Evolutionary conservation across 92 coral and sea anemone genomes (phyloP).

Genomic region (Bergia sp.): DNA sequence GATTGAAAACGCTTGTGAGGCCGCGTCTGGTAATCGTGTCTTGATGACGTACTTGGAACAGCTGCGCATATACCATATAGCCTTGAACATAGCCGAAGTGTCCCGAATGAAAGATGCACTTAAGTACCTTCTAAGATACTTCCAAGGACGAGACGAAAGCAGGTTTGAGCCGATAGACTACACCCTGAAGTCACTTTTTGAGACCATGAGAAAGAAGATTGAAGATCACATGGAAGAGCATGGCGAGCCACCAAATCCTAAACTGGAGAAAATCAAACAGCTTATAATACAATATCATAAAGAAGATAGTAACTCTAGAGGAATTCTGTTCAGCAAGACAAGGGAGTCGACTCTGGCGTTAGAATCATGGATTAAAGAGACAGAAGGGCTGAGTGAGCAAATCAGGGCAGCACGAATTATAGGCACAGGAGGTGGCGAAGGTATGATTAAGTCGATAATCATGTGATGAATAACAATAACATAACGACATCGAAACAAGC

Average conservation of each 20-base stretch:
- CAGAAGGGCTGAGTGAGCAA: constrained; percentile 49
- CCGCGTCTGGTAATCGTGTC: constrained; percentile 59
- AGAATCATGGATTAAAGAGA: constrained; percentile 80
- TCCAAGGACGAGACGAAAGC: constrained; percentile 52
- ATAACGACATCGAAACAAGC: too few species aligned
- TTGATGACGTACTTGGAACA: constrained; percentile 81
- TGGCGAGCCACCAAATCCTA: constrained; percentile 82
- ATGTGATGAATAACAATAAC: too few species aligned
- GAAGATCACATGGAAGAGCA: constrained; percentile 22
- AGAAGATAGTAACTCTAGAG: constrained; percentile 57
- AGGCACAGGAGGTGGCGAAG: constrained; percentile 81
- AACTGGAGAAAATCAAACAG: constrained; percentile 62
- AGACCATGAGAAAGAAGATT: constrained; percentile 36
- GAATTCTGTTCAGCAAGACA: constrained; percentile 84
- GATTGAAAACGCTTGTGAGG: constrained; percentile 67
- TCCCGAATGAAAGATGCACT: constrained; percentile 81
- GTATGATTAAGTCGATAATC: constrained; percentile 38
- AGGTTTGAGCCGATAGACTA: constrained; percentile 55
- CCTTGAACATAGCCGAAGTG: constrained; percentile 77
- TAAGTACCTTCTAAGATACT: constrained; percentile 59
- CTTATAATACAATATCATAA: constrained; percentile 34
- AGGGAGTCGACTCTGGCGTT: constrained; percentile 77
- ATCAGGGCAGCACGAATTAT: constrained; percentile 70
- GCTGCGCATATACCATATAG: constrained; percentile 73
- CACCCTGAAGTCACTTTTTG: constrained; percentile 53